phyloP scores from a whole-genome alignment of 2,113 vertebrate genomes.

The Tor tambroides region DNA sequence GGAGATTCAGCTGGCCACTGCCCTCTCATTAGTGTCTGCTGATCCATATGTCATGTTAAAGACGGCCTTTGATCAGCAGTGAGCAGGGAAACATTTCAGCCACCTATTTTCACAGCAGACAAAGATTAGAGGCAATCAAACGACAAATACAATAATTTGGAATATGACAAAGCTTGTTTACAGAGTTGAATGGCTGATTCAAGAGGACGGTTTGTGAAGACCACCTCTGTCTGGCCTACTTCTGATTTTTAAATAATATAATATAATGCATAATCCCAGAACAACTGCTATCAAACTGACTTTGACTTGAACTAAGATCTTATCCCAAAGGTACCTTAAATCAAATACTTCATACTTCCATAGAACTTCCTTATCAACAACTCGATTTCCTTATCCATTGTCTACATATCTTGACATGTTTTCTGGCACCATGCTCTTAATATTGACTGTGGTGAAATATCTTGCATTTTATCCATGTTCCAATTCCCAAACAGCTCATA shows the following conservation, averaged over 20 bases:
- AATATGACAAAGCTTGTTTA: constrained; percentile 30
- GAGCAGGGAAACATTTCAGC: constrained; percentile 39
- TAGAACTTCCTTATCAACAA: constrained; percentile 1
- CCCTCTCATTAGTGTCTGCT: constrained; percentile 60
- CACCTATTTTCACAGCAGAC: constrained; percentile 42
- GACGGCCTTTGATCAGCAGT: constrained; percentile 51
- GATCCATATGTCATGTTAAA: constrained; percentile 61
- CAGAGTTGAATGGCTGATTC: neutral
- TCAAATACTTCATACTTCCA: neutral
- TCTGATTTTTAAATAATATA: neutral
- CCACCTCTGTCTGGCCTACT: neutral
- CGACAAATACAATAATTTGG: constrained; percentile 12
- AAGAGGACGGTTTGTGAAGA: neutral
- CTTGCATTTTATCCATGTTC: constrained; percentile 21
- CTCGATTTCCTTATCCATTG: neutral
- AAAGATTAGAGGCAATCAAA: constrained; percentile 40
- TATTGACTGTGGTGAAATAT: neutral
- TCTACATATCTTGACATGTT: neutral
- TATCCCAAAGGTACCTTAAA: neutral
- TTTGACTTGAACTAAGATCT: neutral
- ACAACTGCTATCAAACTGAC: neutral
- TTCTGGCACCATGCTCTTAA: neutral
- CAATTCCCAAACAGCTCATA: constrained; percentile 62
- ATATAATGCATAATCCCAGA: neutral
- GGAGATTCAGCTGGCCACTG: constrained; percentile 56